Evolutionary conservation across 1,140 invertebrate genomes (phyloP).

Genomic region (Nymphalis io): DNA sequence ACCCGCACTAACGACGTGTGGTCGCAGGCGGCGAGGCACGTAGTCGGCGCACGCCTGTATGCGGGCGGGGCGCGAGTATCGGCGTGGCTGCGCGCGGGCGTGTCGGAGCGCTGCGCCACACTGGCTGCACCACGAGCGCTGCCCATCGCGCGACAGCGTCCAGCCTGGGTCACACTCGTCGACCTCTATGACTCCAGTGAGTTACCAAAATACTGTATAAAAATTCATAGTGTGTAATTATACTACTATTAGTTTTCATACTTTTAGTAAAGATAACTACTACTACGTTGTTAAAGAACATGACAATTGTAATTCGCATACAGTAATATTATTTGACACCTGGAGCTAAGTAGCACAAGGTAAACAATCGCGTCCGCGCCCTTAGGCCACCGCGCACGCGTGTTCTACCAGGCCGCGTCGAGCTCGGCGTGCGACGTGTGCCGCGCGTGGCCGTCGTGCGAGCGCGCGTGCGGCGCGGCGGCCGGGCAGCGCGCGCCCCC

Average conservation of each 20-base stretch:
- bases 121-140: conserved; percentile 69
- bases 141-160: conserved; percentile 65
- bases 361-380: not conserved
- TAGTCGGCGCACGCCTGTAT: conserved; percentile 50
- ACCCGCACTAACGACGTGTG: not conserved
- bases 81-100: conserved; percentile 59
- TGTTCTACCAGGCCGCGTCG: conserved; percentile 63
- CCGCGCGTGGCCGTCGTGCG: conserved; percentile 66
- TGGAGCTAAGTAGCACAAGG: too few species aligned
- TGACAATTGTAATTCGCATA: too few species aligned
- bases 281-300: not conserved
- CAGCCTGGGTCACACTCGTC: conserved; percentile 66
- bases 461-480: conserved; percentile 59
- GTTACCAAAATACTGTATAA: conserved; percentile 17
- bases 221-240: too few species aligned
- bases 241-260: too few species aligned
- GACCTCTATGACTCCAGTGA: conserved; percentile 75
- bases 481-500: conserved; percentile 45
- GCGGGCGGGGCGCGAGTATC: conserved; percentile 54
- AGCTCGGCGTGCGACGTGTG: conserved; percentile 69
- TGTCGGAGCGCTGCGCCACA: conserved; percentile 70
- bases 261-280: too few species aligned
- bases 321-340: too few species aligned
- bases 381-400: conserved; percentile 72
- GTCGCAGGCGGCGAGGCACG: conserved; percentile 59